These are phyloP conservation scores for Martes martes DNA, from an alignment of 2,113 vertebrate species.

Conservation along the genomic window DNA sequence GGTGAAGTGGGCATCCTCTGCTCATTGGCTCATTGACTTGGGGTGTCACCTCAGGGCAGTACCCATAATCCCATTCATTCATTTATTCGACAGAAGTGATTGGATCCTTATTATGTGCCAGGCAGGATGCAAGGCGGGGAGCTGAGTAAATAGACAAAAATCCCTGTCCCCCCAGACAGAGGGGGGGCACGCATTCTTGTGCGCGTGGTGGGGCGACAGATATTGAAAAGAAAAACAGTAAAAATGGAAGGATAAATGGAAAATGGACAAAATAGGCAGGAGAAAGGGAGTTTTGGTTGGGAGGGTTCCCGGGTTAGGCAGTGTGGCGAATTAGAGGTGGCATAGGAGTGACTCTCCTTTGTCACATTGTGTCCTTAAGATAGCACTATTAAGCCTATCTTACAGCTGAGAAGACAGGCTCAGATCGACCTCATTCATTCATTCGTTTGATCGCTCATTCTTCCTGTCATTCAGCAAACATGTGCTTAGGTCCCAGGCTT, in stretches of 20 bases:
- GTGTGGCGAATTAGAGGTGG: not conserved
- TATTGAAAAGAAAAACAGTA: not conserved
- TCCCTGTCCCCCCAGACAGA: not conserved
- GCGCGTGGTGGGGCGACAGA: not conserved
- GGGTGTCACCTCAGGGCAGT: not conserved
- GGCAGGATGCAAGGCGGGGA: not conserved
- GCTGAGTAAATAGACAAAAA: not conserved
- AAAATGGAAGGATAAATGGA: not conserved
- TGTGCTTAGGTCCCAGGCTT: not conserved
- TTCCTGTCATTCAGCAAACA: not conserved
- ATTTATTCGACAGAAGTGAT: not conserved
- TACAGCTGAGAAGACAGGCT: not conserved
- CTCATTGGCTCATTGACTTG: not conserved
- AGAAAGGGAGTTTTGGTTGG: not conserved
- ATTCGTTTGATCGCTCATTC: not conserved
- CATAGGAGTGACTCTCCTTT: not conserved
- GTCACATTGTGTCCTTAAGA: fast-evolving
- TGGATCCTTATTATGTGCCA: not conserved
- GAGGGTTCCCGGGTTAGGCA: not conserved
- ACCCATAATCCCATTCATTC: not conserved
- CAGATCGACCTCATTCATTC: not conserved
- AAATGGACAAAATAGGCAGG: not conserved
- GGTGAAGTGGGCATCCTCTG: not conserved
- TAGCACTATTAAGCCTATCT: not conserved
- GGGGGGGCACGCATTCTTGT: not conserved